A percentile compares a stretch with the other conserved stretches of the same genome.
These are phyloP conservation scores for Isotomurus palustris DNA, from an alignment of 2,888 invertebrate species.

Conservation along the genomic window DNA sequence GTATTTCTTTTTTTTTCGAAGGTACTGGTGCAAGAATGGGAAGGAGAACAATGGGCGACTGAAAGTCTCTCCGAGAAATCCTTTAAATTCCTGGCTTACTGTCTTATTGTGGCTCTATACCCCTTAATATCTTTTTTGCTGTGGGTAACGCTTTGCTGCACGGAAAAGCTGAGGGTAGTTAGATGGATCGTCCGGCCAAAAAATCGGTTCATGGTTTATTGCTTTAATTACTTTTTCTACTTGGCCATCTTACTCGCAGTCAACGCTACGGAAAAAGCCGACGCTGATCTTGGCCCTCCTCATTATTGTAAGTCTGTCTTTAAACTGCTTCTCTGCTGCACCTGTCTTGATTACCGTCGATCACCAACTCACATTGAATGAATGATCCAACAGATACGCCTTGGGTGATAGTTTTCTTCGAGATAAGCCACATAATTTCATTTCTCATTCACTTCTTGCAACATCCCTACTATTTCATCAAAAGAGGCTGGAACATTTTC, in stretches of 20 bases:
- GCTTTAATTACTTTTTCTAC: background rate
- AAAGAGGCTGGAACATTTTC: slow-evolving; percentile 60
- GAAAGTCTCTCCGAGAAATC: background rate
- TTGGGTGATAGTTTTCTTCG: slow-evolving; percentile 51
- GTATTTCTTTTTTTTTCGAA: slow-evolving; percentile 1
- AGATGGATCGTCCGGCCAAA: slow-evolving; percentile 1
- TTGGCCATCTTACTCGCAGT: background rate
- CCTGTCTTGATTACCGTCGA: background rate
- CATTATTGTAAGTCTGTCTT: slow-evolving; percentile 11
- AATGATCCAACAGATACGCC: slow-evolving; percentile 14
- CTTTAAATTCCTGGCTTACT: background rate
- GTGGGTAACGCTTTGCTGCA: slow-evolving; percentile 7
- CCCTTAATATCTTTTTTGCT: slow-evolving; percentile 4
- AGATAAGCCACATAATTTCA: slow-evolving; percentile 48
- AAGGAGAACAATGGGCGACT: slow-evolving; percentile 6
- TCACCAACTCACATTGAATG: slow-evolving; percentile 48
- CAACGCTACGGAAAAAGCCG: slow-evolving; percentile 3
- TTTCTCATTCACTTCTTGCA: slow-evolving; percentile 51
- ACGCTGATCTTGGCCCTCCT: slow-evolving; percentile 6
- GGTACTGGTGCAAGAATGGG: slow-evolving; percentile 12
- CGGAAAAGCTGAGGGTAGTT: background rate
- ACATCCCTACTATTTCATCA: slow-evolving; percentile 58
- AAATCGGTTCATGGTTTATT: slow-evolving; percentile 1
- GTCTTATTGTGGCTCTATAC: background rate
- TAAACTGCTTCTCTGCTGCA: no score